Base-by-base conservation (phyloP, 1,140 invertebrate genomes). In the Cepaea nemoralis region DNA sequence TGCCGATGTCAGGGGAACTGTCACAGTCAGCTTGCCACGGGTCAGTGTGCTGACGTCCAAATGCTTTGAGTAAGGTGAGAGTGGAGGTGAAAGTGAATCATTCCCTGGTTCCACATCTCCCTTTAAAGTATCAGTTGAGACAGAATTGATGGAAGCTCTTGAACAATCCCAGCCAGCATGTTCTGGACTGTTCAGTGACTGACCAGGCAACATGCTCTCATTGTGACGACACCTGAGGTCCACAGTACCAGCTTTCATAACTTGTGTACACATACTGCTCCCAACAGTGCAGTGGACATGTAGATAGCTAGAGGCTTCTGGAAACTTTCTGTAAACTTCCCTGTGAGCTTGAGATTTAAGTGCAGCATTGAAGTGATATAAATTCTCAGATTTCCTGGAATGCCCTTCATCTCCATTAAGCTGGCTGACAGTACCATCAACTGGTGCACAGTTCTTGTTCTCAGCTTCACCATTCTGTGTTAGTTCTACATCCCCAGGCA, bases 41-140 rank as follows among this genome's bases (percentile, higher is more conserved):
- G 59, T 48, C 14, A n/a, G 33, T 10, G 39, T 39, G 48, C 37
- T 63, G 31, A 59, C 33, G 24, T 77, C 75, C 75, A 77, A 33
- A 22, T n/a, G 31, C 33, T 63, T 77, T 39, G 22, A 55, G 14
- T 40, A 39, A 3, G 16, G 5, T 14, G 33, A 35, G 12, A 33
- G 8, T 27, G 75, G 8, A 16, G 42, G 45, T 8, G 74, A 6
- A 24, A 16, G 5, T n/a, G n/a, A 55, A 40, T 55, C 48, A 48
- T 31, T n/a, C 16, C 48, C 74, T 10, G 50, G 33, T n/a, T 77
- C 75, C 22, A 63, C 27, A 39, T 77, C 75, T 37, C 42, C 75
- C 45, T 39, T 63, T 33, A 77, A 42, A 24, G 75, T 77, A 39
- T 77, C 75, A 19, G 75, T 77, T 16, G 75, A 77, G 24, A 59